Base-by-base conservation (phyloP, 1,140 invertebrate species). In the Hormaphis cornu region DNA sequence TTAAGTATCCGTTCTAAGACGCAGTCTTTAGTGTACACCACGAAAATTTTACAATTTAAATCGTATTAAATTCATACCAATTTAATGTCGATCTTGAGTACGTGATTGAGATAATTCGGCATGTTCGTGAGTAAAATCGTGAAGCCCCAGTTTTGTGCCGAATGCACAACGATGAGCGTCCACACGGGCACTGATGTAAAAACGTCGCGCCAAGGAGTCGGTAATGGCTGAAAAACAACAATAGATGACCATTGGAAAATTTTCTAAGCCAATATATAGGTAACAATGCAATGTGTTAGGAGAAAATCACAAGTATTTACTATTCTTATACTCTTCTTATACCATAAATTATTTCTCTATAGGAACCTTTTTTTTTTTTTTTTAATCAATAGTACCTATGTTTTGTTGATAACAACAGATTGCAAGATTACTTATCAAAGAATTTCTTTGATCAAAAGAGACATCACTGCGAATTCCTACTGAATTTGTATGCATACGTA, bases 71-170 rank as follows among this genome's bases (percentile, higher is more conserved):
- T 35, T 14, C 33, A 73, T 71, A 75, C 75, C 26, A 61, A 70
- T 77, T 87, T 83, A 26, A 96, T 86, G 58, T 95, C 81, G 73
- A 89, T 89, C 56, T 85, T 79, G 1, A 97, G 81, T 0, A 96
- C 86, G 56, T 85, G 83, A 24, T 86, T 86, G 83, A 98, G 87
- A 75, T 94, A 98, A 0, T 85, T 89, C 0, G 96, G 95, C 73
- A 97, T 87, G 78, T 94, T 86, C 0, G 91, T 94, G 53, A 97
- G 81, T 46, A 98, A 81, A 4, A 90, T 95, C 81, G 93, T 95
- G 75, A 91, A 93, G 1, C 92, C 93, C 93, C 85, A 88, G 75
- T 85, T 85, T 72, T 85, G 82, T n/a, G 81, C 80, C 73, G 85
- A 80, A 74, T 88, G 84, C 5, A 79, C 80, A 3, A 83, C 74